phyloP scores from a whole-genome alignment of 2,888 invertebrate species.

The Buathra laborator region DNA sequence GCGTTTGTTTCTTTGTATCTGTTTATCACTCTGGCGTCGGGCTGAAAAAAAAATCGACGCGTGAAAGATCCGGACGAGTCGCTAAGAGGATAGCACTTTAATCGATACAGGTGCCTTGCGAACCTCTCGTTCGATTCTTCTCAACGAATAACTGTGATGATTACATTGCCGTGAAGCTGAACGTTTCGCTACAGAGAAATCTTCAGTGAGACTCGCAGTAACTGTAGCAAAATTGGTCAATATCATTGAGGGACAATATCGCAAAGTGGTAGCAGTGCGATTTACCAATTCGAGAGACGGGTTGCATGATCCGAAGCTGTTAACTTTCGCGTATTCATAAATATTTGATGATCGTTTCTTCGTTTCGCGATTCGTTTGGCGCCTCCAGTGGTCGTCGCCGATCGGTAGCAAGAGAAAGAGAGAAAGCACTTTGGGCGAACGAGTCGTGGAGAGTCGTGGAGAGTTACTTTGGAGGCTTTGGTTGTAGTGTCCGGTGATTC shows the following conservation, averaged over 20 bases:
- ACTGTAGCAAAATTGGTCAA: constrained; percentile 14
- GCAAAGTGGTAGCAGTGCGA: constrained; percentile 66
- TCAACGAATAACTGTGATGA: neutral
- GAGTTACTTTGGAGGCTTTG: constrained; percentile 37
- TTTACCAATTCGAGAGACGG: constrained; percentile 66
- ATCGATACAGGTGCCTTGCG: constrained; percentile 71
- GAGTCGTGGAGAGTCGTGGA: constrained; percentile 7
- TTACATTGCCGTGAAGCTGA: constrained; percentile 34
- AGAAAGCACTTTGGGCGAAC: constrained; percentile 47
- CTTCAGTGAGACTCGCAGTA: neutral
- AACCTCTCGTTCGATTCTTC: constrained; percentile 53
- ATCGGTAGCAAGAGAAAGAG: constrained; percentile 18
- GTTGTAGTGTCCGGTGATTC: constrained; percentile 16
- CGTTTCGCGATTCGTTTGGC: constrained; percentile 65
- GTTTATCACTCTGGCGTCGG: constrained; percentile 19
- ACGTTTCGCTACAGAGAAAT: neutral
- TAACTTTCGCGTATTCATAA: constrained; percentile 79
- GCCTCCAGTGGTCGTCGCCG: constrained; percentile 40
- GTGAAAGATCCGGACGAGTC: constrained; percentile 57
- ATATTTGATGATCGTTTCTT: constrained; percentile 79
- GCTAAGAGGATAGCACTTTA: constrained; percentile 72
- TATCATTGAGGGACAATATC: constrained; percentile 36
- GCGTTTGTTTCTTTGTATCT: neutral
- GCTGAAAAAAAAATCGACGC: constrained; percentile 55
- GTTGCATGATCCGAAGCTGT: constrained; percentile 77